A percentile compares a stretch with the other conserved stretches of the same genome.
These are phyloP conservation scores for Lethocerus indicus DNA, from an alignment of 1,140 invertebrate genomes.

Conservation along the genomic window DNA sequence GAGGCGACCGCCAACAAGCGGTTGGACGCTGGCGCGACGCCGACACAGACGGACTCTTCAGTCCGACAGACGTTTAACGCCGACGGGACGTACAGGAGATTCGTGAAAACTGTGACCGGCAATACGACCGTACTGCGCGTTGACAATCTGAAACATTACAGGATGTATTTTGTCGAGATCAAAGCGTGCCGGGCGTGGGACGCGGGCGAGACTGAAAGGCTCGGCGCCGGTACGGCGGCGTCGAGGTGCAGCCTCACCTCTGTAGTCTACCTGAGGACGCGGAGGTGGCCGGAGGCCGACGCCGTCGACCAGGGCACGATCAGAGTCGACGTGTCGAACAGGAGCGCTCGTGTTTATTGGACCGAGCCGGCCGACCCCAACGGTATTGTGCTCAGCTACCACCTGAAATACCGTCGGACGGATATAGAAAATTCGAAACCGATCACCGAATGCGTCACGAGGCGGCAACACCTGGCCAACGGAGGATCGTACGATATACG, in stretches of 20 bases:
- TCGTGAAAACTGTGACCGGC: neutral
- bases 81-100: neutral
- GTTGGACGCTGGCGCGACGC: no score
- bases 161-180: slow-evolving; percentile 47
- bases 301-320: slow-evolving; percentile 5
- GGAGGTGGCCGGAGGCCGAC: slow-evolving; percentile 14
- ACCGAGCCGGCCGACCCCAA: slow-evolving; percentile 54
- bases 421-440: slow-evolving; percentile 9
- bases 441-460: slow-evolving; percentile 21
- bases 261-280: slow-evolving; percentile 15
- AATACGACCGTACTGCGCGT: neutral
- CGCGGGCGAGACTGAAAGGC: slow-evolving; percentile 14
- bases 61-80: neutral
- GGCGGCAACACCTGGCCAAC: neutral
- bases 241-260: slow-evolving; percentile 16
- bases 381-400: slow-evolving; percentile 65
- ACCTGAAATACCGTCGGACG: slow-evolving; percentile 33
- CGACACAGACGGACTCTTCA: no score
- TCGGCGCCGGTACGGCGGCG: neutral
- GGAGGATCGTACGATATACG: neutral
- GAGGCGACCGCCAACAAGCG: no score
- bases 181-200: slow-evolving; percentile 46
- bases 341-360: slow-evolving; percentile 16
- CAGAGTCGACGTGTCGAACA: slow-evolving; percentile 8
- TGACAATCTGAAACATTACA: slow-evolving; percentile 41